Percentiles rank a stretch among this genome's conserved stretches.
phyloP scores from a whole-genome alignment of 2,888 invertebrate species.

The Clivina fossor region DNA sequence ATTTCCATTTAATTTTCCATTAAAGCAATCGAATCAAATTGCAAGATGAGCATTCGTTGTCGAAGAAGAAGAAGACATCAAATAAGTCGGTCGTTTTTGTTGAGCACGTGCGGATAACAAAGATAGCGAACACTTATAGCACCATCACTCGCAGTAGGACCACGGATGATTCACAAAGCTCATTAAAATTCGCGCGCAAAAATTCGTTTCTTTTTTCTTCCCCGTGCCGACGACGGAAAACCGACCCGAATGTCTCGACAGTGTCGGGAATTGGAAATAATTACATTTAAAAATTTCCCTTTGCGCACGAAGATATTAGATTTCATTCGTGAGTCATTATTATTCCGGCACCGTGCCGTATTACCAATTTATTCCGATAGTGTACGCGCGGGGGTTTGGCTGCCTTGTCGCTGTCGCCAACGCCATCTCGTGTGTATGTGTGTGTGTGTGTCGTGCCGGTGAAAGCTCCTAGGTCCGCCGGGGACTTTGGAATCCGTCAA shows the following conservation, averaged over 20 bases:
- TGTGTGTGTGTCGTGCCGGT: slow-evolving; percentile 4
- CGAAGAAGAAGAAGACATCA: no score
- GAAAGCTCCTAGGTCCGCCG: slow-evolving; percentile 27
- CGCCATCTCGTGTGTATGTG: background rate
- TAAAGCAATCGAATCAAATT: no score
- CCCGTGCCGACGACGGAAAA: no score
- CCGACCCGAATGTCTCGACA: no score
- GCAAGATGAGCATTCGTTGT: no score
- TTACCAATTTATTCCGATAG: slow-evolving; percentile 33
- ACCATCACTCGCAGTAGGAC: no score
- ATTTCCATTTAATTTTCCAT: no score
- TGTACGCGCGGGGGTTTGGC: slow-evolving; percentile 19
- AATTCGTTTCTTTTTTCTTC: slow-evolving; percentile 16
- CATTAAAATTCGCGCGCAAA: slow-evolving; percentile 24
- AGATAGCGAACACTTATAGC: no score
- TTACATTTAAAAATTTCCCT: slow-evolving; percentile 32
- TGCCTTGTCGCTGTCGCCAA: background rate
- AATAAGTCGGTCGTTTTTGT: no score
- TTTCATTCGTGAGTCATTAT: slow-evolving; percentile 29
- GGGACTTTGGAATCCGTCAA: slow-evolving; percentile 29
- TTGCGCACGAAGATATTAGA: slow-evolving; percentile 29
- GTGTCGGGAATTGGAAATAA: slow-evolving; percentile 25
- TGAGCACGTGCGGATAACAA: no score
- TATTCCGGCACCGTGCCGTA: slow-evolving; percentile 29
- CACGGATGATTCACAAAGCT: slow-evolving; percentile 13